Conservation (phyloP, 2,113 vertebrate genomes). For the Ptilorrhoa leucosticta region DNA sequence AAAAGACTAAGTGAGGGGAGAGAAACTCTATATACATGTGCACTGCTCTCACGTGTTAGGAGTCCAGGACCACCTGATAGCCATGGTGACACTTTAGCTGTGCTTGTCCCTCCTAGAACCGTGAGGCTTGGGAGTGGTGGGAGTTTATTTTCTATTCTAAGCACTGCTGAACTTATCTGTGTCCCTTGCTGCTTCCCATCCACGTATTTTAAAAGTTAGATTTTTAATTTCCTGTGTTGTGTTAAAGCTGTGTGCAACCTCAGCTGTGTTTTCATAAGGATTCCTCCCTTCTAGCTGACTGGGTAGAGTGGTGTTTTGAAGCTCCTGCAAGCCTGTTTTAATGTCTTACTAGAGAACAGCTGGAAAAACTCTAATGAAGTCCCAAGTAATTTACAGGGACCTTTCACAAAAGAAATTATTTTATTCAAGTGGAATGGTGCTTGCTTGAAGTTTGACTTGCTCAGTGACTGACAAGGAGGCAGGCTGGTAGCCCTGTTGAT, state of each 20-base stretch:
- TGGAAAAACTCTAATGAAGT: slow-evolving; percentile 30
- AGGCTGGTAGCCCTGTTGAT: background rate
- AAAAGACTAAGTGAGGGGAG: background rate
- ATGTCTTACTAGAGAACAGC: slow-evolving; percentile 22
- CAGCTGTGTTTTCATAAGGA: slow-evolving; percentile 60
- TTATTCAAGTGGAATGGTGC: background rate
- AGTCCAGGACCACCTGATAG: slow-evolving; percentile 4
- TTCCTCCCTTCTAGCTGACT: slow-evolving; percentile 29
- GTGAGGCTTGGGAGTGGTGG: background rate
- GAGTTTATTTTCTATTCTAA: background rate
- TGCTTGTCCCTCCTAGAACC: background rate
- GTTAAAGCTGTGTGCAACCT: slow-evolving; percentile 27
- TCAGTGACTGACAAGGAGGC: background rate
- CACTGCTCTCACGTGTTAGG: background rate
- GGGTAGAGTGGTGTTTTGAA: slow-evolving; percentile 22
- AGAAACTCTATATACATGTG: background rate
- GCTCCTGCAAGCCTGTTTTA: slow-evolving; percentile 1
- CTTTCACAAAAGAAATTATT: background rate
- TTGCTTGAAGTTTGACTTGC: background rate
- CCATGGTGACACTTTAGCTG: slow-evolving; percentile 31
- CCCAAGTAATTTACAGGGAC: slow-evolving; percentile 4
- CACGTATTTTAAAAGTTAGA: background rate
- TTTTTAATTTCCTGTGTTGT: slow-evolving; percentile 61
- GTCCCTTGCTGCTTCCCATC: slow-evolving; percentile 1
- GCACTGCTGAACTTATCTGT: background rate